Conservation (phyloP, 2,888 invertebrate species). For the Cephus runcator region DNA sequence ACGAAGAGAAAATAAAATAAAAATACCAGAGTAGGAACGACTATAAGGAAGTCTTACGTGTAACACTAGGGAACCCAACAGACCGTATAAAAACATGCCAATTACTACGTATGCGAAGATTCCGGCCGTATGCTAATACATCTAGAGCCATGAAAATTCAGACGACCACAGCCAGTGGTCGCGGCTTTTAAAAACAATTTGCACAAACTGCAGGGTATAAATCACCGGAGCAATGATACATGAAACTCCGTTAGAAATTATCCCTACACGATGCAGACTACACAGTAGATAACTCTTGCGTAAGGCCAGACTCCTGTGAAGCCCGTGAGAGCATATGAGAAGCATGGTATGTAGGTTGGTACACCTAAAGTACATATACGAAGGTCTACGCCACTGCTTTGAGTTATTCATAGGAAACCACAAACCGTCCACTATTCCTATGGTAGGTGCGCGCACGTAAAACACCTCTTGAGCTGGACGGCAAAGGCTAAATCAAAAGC, state of each 20-base stretch:
- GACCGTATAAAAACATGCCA: not conserved
- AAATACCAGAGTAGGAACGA: not conserved
- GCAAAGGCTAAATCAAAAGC: not conserved
- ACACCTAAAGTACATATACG: not conserved
- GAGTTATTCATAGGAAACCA: slow-evolving; percentile 24
- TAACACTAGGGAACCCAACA: not conserved
- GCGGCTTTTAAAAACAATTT: slow-evolving; percentile 14
- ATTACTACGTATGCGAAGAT: not conserved
- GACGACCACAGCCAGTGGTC: not conserved
- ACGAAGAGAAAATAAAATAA: not conserved
- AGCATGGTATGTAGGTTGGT: not conserved
- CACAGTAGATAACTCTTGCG: not conserved
- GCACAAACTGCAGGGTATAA: slow-evolving; percentile 17
- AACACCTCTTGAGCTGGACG: not conserved
- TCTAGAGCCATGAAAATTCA: not conserved
- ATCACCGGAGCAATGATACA: slow-evolving; percentile 19
- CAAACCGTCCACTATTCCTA: slow-evolving; percentile 18
- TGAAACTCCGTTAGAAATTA: slow-evolving; percentile 17
- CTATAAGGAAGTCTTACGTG: not conserved
- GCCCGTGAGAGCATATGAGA: not conserved
- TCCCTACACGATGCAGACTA: not conserved
- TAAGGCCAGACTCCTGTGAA: not conserved
- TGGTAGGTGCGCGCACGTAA: not conserved
- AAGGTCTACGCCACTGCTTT: slow-evolving; percentile 18
- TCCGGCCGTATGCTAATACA: not conserved